These are phyloP conservation scores for Muscidifurax raptorellus DNA, from an alignment of 1,140 invertebrate genomes.

Conservation along the genomic window DNA sequence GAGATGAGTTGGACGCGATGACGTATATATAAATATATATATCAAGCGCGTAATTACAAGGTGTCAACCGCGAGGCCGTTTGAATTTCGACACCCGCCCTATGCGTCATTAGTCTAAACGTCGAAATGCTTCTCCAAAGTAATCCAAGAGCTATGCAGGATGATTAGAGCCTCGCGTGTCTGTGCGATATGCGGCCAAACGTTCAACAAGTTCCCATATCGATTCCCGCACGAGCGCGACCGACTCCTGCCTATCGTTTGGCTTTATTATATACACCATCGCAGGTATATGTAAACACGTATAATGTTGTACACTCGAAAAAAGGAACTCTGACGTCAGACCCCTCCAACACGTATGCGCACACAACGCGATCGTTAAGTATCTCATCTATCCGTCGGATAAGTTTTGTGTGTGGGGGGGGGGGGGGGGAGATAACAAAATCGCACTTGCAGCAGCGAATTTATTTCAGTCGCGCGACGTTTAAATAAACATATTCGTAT, in stretches of 20 bases:
- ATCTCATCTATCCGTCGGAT: not conserved
- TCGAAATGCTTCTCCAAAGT: not conserved
- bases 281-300: too few relatives aligned
- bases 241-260: not conserved
- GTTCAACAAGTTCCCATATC: constrained; percentile 20
- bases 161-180: constrained; percentile 11
- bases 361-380: not conserved
- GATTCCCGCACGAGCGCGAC: not conserved
- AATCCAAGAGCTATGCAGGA: not conserved
- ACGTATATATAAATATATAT: too few relatives aligned
- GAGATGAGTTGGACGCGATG: too few relatives aligned
- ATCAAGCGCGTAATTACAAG: too few relatives aligned
- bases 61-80: not conserved
- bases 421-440: too few relatives aligned
- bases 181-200: not conserved
- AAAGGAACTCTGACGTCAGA: not conserved
- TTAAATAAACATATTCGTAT: not conserved
- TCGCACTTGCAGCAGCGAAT: not conserved
- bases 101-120: too few relatives aligned
- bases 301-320: not conserved
- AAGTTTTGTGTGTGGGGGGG: too few relatives aligned
- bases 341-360: not conserved
- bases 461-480: not conserved
- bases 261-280: too few relatives aligned
- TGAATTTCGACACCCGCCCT: too few relatives aligned